Conservation (phyloP, 30 jellyfish, hydroid and myxozoan species). For the Aurelia aurita complex sp. Pacific region DNA sequence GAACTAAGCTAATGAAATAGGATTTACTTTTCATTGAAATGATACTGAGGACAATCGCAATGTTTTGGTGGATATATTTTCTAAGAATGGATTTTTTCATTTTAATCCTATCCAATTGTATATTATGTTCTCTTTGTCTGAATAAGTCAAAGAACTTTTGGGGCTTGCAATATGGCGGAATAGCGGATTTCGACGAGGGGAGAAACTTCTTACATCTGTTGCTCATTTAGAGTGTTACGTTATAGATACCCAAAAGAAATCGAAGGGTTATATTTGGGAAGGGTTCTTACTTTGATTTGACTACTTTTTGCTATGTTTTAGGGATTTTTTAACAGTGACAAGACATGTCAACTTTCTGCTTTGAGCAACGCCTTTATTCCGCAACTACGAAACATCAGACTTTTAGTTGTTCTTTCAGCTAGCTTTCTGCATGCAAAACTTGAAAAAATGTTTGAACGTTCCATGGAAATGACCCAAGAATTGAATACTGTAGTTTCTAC, state of each 20-base stretch:
- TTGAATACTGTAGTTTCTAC: not conserved
- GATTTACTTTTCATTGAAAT: constrained; percentile 13
- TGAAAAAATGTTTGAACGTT: no score
- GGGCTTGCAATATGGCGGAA: constrained; percentile 40
- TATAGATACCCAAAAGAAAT: no score
- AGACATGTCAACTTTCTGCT: not conserved
- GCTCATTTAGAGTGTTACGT: no score
- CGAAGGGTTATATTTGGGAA: no score
- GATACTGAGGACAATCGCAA: constrained; percentile 12
- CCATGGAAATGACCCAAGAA: no score
- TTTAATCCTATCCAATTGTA: not conserved
- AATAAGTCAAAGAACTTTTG: not conserved
- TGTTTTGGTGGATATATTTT: constrained; percentile 20
- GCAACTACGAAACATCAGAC: not conserved
- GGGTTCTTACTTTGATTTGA: no score
- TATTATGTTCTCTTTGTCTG: not conserved
- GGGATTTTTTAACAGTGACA: not conserved
- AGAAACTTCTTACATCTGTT: constrained; percentile 25
- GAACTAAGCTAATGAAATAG: constrained; percentile 15
- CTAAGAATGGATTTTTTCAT: constrained; percentile 18
- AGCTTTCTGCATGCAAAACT: no score
- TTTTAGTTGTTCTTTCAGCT: not conserved
- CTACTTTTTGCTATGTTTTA: no score
- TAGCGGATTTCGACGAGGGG: no score
- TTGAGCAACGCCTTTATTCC: constrained; percentile 43